These are phyloP conservation scores for Galagoides demidoff DNA, from an alignment of 2,797 vertebrate species.

Conservation along the genomic window DNA sequence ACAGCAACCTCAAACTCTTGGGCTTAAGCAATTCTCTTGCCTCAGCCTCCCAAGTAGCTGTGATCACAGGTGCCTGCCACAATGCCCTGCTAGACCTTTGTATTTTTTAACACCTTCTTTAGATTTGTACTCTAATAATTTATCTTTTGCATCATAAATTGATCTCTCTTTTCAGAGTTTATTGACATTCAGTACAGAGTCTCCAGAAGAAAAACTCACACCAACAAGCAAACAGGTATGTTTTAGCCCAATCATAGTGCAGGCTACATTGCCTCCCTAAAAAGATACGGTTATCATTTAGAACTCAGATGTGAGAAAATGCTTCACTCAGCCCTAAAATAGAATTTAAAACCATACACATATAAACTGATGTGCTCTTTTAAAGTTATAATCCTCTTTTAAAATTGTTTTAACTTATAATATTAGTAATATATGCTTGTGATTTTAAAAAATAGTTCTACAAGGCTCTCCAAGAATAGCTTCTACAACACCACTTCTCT, in stretches of 20 bases:
- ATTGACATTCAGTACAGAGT: conserved; percentile 92
- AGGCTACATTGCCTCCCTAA: neutral
- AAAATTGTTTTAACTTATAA: neutral
- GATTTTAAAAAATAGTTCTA: neutral
- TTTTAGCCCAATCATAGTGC: neutral
- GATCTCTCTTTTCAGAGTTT: conserved; percentile 90
- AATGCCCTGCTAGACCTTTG: too few relatives aligned
- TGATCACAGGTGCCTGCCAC: too few relatives aligned
- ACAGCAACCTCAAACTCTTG: too few relatives aligned
- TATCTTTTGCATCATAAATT: conserved; percentile 9
- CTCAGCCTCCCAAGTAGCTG: too few relatives aligned
- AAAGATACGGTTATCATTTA: neutral
- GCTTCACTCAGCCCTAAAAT: neutral
- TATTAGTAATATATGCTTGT: neutral
- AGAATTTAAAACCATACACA: neutral
- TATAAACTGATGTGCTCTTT: neutral
- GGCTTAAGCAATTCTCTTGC: too few relatives aligned
- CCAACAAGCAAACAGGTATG: conserved; percentile 94
- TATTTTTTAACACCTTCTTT: neutral
- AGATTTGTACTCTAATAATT: neutral
- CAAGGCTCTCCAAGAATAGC: neutral
- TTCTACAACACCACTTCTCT: neutral
- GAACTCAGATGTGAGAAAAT: neutral
- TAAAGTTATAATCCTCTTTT: neutral
- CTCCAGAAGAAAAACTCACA: conserved; percentile 92